Conservation (phyloP, 2,797 vertebrate species). For the Ctenochaetus hawaiiensis region DNA sequence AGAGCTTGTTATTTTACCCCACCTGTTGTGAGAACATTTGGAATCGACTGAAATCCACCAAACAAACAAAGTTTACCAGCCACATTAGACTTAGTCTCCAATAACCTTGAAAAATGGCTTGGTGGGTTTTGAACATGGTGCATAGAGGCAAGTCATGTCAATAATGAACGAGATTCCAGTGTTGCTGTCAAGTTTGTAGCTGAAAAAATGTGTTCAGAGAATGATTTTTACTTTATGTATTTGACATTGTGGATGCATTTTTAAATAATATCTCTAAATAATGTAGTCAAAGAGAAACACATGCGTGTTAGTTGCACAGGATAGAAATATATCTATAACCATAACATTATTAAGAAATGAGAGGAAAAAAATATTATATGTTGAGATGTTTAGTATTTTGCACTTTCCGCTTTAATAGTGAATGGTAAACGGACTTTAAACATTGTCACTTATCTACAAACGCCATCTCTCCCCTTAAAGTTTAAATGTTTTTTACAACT, state of each 20-base stretch:
- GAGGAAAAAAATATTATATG: not conserved
- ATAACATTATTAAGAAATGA: not conserved
- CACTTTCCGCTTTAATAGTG: not conserved
- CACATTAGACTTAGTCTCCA: too few species aligned
- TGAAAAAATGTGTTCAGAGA: too few species aligned
- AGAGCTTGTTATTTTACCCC: too few species aligned
- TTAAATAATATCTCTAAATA: not conserved
- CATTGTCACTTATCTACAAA: constrained; percentile 14
- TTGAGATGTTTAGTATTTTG: not conserved
- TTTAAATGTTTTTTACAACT: constrained; percentile 20
- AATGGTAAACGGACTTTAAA: constrained; percentile 5
- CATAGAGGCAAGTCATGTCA: too few species aligned
- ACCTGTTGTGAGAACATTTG: too few species aligned
- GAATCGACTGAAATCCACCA: too few species aligned
- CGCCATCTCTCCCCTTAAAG: constrained; percentile 3
- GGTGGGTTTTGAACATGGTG: too few species aligned
- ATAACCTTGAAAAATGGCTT: too few species aligned
- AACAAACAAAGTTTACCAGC: too few species aligned
- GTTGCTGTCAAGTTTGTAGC: not conserved
- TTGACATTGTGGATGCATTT: too few species aligned
- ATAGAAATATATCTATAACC: not conserved
- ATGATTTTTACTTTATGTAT: not conserved
- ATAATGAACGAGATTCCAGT: too few species aligned
- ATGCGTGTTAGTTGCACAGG: not conserved
- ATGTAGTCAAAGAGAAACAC: not conserved